Base-by-base conservation (phyloP, 2,888 invertebrate species). In the Eretmocerus hayati region DNA sequence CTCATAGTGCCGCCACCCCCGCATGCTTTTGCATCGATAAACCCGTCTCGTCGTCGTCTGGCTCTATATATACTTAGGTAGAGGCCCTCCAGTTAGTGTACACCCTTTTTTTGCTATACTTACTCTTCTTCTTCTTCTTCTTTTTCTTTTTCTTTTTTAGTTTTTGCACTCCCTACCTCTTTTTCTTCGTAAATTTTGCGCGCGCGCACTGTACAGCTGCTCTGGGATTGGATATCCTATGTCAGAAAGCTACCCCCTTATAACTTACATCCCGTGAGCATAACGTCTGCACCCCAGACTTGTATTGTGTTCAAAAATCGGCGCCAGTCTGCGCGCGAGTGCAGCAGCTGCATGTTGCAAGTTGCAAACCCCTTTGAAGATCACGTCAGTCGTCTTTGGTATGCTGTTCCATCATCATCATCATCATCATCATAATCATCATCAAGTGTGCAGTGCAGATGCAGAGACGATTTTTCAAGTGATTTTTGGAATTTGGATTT, bases 11-110 rank as follows among this genome's bases (percentile, higher is more conserved):
- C 26, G 39, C 35, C 23, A 31, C 33, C 16, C 26, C 30, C 40
- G 20, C 26, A 31, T 23, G 32, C 16, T 26, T 26, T 11, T 11
- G 6, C 38, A 48, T 53, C 53, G 53, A 53, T 53, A 53, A 53
- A 48, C 48, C 50, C 45, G 53, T 53, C 53, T 53, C 53, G 53
- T 37, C 53, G 44, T 30, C 47, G 49, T 47, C 46, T 52, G 11
- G 16, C 9, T 26, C 26, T 26, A 26, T 11, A 26, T 26, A 26
- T 26, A 26, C 1, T 26, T 26, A 26, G 8, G 26, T 26, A 26
- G n/a, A n/a, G 26, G 26, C 26, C 11, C 11, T 26, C 26, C n/a
- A n/a, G n/a, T n/a, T n/a, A n/a, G n/a, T 26, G 26, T 26, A 26
- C 11, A 6, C 11, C 26, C 8, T 26, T 26, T 26, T 26, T 6